phyloP scores from a whole-genome alignment of 2,113 vertebrate genomes.

The Coregonus clupeaformis region DNA sequence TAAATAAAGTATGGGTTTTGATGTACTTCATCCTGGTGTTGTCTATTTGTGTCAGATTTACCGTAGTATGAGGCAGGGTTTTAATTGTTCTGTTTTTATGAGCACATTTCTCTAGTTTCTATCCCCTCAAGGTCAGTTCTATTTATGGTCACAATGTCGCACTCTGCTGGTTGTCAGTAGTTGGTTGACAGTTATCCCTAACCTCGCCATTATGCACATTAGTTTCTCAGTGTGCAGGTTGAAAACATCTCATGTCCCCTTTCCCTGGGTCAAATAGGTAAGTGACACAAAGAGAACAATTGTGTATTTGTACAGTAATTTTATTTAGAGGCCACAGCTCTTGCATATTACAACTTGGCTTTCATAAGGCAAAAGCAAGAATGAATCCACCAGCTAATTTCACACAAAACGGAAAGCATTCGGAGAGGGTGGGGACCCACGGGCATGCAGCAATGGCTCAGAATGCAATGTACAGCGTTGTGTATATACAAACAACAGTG shows the following conservation, averaged over 20 bases:
- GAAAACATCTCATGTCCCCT: neutral
- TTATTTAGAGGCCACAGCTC: slow-evolving; percentile 99
- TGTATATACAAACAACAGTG: slow-evolving; percentile 93
- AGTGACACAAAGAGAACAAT: slow-evolving; percentile 46
- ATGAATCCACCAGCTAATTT: slow-evolving; percentile 92
- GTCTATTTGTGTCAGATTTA: slow-evolving; percentile 9
- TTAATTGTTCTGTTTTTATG: neutral
- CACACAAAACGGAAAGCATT: slow-evolving; percentile 88
- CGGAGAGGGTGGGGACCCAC: slow-evolving; percentile 77
- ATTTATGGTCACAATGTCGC: neutral
- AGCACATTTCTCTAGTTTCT: neutral
- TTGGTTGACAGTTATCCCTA: neutral
- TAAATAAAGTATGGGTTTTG: slow-evolving; percentile 96
- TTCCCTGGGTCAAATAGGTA: neutral
- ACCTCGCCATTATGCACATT: neutral
- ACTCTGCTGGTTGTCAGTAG: slow-evolving; percentile 35
- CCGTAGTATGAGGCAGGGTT: neutral
- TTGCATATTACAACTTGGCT: slow-evolving; percentile 98
- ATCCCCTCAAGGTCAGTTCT: neutral
- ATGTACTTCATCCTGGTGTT: slow-evolving; percentile 74
- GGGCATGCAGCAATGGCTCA: slow-evolving; percentile 91
- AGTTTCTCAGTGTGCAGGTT: neutral
- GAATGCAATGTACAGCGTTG: slow-evolving; percentile 96
- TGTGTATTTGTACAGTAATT: slow-evolving; percentile 88
- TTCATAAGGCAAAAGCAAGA: slow-evolving; percentile 99